Percentiles rank a stretch among this genome's conserved stretches.
Conservation (phyloP, 2,797 vertebrate genomes). For the Epinephelus malabaricus region DNA sequence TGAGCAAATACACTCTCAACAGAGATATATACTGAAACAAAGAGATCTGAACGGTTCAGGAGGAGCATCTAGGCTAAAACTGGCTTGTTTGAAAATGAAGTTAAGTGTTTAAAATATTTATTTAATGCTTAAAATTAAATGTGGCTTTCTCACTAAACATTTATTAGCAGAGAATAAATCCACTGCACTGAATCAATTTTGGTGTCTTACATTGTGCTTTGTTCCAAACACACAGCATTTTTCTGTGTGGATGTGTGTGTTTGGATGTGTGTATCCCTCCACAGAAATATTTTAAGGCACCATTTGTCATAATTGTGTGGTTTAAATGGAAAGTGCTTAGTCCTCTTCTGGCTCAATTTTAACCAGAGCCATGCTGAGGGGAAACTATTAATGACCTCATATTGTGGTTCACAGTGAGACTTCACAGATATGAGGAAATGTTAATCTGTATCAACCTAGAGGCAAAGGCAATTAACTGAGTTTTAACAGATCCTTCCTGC, state of each 20-base stretch:
- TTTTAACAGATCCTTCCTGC: constrained; percentile 46
- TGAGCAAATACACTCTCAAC: constrained; percentile 32
- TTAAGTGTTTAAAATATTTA: constrained; percentile 5
- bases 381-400: constrained; percentile 79
- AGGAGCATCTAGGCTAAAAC: constrained; percentile 6
- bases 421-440: constrained; percentile 53
- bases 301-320: constrained; percentile 57
- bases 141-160: constrained; percentile 9
- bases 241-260: background rate
- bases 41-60: constrained; percentile 42
- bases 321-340: constrained; percentile 66
- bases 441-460: constrained; percentile 41
- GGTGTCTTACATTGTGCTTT: constrained; percentile 10
- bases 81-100: background rate
- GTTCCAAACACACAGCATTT: constrained; percentile 13
- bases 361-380: constrained; percentile 60
- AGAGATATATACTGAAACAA: constrained; percentile 13
- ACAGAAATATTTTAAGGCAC: constrained; percentile 39
- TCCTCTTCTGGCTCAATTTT: constrained; percentile 54
- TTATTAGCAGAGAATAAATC: constrained; percentile 30
- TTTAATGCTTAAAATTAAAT: constrained; percentile 5
- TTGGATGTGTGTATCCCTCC: constrained; percentile 4
- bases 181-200: constrained; percentile 6
- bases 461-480: constrained; percentile 40
- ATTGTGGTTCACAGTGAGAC: constrained; percentile 63